Base-by-base conservation (phyloP, 37 sponge, comb jelly and placozoan species). In the Halichondria panicea region DNA sequence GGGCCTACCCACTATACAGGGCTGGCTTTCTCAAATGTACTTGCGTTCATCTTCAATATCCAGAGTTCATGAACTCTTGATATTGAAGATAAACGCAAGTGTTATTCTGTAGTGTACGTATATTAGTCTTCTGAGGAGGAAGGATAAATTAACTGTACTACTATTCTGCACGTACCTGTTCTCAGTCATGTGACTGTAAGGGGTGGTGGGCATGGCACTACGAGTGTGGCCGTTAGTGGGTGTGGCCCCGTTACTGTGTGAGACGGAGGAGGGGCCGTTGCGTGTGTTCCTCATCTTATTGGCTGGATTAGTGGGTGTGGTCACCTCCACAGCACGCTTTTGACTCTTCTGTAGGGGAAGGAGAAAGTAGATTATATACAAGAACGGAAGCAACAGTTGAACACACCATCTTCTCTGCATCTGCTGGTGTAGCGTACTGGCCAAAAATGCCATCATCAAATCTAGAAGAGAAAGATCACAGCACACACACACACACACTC, bases 271-370 rank as follows among this genome's bases (percentile, higher is more conserved):
- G 58, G 64, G 52, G 25, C 74, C 73, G 15, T 64, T 72, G 36
- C 52, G 22, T 2, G 43, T 52, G 24, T 31, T 63, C 36, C 74
- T 48, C 2, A 66, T 39, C 82, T 81, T 81, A 43, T n/a, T 32
- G 4, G 57, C 4, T 11, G 82, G 55, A 34, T 42, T 81, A 30
- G 74, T 65, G 73, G 73, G 73, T 56, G 73, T 72, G 73, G 73
- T 72, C 42, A n/a, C n/a, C 58, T 73, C 43, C 39, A 39, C 63
- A 46, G 63, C 21, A 43, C 82, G 28, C 54, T 81, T 81, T 18
- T 60, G 63, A 11, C 65, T 38, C 44, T 24, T 39, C 59, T 37
- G 24, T 25, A 25, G 7, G 22, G 27, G 7, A n/a, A 25, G 8
- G 27, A 59, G 25, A 59, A 59, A 59, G 7, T 40, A 32, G 11